phyloP scores from a whole-genome alignment of 1,140 invertebrate species.

The Luehdorfia chinensis region DNA sequence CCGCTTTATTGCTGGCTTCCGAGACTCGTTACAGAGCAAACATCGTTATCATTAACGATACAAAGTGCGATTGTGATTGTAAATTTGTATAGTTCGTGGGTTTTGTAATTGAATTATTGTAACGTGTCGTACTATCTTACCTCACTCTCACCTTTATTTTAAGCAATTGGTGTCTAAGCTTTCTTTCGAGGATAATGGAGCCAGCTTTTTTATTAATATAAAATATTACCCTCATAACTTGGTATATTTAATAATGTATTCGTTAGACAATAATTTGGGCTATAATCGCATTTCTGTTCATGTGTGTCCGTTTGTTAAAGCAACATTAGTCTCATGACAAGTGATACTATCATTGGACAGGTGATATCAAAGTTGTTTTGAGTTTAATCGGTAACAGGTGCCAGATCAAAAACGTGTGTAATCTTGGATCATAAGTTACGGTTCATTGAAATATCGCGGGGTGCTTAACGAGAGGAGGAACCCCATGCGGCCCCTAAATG shows the following conservation, averaged over 20 bases:
- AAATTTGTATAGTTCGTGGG: conserved; percentile 23
- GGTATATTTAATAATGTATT: background rate
- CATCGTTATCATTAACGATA: conserved; percentile 42
- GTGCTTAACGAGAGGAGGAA: conserved; percentile 14
- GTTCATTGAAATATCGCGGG: conserved; percentile 18
- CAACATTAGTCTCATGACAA: conserved; percentile 23
- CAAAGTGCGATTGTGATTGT: conserved; percentile 37
- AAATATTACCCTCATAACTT: too few relatives aligned
- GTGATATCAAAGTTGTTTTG: conserved; percentile 29
- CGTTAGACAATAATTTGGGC: background rate
- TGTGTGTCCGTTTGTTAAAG: conserved; percentile 20
- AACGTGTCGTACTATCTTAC: background rate
- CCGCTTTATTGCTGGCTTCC: conserved; percentile 49
- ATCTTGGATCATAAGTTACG: conserved; percentile 39
- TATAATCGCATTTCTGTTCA: background rate
- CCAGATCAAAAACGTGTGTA: conserved; percentile 38
- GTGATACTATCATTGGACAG: conserved; percentile 37
- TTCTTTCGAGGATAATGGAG: background rate
- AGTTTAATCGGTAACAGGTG: conserved; percentile 34
- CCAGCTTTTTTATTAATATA: too few relatives aligned
- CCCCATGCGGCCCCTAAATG: conserved; percentile 17
- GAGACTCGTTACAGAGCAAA: conserved; percentile 43
- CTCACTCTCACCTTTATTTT: background rate
- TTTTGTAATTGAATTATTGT: conserved; percentile 37
- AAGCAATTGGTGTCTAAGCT: background rate